Conservation (phyloP, 2,113 vertebrate species). For the Entelurus aequoreus region DNA sequence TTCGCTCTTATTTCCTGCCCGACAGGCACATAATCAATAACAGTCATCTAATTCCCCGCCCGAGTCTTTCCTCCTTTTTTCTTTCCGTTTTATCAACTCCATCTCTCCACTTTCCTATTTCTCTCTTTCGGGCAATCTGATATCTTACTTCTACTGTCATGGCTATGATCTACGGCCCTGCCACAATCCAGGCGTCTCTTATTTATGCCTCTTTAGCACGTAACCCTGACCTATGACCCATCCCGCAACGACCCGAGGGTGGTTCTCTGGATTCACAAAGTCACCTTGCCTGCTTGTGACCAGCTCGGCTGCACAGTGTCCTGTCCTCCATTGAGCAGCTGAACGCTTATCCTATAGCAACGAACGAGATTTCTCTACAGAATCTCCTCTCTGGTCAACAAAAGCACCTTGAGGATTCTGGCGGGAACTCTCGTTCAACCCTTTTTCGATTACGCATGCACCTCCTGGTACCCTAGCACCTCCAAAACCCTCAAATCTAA, state of each 20-base stretch:
- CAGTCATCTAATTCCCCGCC: slow-evolving; percentile 51
- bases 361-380: no score
- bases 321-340: slow-evolving; percentile 55
- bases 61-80: slow-evolving; percentile 19
- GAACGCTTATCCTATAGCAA: not conserved
- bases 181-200: slow-evolving; percentile 46
- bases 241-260: slow-evolving; percentile 46
- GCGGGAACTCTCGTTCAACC: no score
- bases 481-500: no score
- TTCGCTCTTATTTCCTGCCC: slow-evolving; percentile 59
- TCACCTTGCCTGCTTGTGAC: slow-evolving; percentile 64
- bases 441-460: no score
- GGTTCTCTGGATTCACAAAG: slow-evolving; percentile 56
- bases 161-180: slow-evolving; percentile 66
- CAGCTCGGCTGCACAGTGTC: slow-evolving; percentile 49
- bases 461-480: no score
- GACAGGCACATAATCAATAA: slow-evolving; percentile 72
- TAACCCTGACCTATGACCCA: slow-evolving; percentile 54
- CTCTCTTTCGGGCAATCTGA: slow-evolving; percentile 54
- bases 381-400: no score
- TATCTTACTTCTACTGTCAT: slow-evolving; percentile 58
- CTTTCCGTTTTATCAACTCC: slow-evolving; percentile 36
- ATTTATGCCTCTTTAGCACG: slow-evolving; percentile 65
- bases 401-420: no score
- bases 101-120: slow-evolving; percentile 40